phyloP scores from a whole-genome alignment of 2,888 invertebrate genomes.

The Clivina fossor region DNA sequence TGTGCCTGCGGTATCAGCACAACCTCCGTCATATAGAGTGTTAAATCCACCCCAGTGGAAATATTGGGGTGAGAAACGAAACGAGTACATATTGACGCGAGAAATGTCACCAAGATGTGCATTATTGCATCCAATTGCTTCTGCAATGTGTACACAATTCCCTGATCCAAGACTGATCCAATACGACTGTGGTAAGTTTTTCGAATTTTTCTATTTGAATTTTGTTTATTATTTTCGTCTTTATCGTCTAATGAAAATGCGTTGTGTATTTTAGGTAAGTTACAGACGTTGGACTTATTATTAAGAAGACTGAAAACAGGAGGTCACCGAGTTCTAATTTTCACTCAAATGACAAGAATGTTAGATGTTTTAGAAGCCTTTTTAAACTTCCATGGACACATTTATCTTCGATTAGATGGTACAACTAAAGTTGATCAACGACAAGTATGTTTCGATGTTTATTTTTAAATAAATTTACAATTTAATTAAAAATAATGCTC shows the following conservation, averaged over 20 bases:
- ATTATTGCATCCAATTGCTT: slow-evolving; percentile 76
- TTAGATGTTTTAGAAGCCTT: slow-evolving; percentile 96
- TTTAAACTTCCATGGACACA: slow-evolving; percentile 94
- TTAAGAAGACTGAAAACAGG: slow-evolving; percentile 80
- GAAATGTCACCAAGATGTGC: slow-evolving; percentile 65
- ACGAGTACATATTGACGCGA: slow-evolving; percentile 57
- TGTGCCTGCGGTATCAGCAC: slow-evolving; percentile 72
- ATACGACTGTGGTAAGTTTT: slow-evolving; percentile 89
- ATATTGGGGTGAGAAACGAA: slow-evolving; percentile 56
- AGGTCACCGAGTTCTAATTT: slow-evolving; percentile 90
- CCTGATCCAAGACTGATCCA: slow-evolving; percentile 98
- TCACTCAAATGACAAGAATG: slow-evolving; percentile 99
- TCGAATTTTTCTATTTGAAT: no score
- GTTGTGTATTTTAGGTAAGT: slow-evolving; percentile 63
- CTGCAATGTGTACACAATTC: slow-evolving; percentile 86
- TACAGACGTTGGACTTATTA: slow-evolving; percentile 84
- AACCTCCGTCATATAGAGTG: slow-evolving; percentile 64
- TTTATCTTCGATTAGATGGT: slow-evolving; percentile 95
- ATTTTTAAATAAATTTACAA: no score
- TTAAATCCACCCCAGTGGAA: slow-evolving; percentile 70
- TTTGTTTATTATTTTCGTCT: slow-evolving; percentile 18
- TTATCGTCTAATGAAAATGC: slow-evolving; percentile 19
- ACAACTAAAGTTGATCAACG: slow-evolving; percentile 92
- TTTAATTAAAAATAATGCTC: no score
- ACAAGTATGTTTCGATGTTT: no score